Evolutionary conservation across 1,140 invertebrate genomes (phyloP).

Genomic region (Phthorimaea operculella): DNA sequence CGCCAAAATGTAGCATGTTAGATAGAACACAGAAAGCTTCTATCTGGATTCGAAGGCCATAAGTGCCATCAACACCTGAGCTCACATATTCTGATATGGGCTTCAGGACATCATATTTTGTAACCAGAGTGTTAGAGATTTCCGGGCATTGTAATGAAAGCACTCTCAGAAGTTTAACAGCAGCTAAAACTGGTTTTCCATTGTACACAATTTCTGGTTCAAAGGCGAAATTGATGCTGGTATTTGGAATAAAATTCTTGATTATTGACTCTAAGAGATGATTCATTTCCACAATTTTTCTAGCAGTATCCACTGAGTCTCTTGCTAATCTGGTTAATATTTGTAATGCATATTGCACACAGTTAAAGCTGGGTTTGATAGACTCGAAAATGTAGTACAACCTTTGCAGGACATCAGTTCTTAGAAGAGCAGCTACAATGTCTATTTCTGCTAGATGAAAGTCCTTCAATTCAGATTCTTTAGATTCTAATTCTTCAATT

Average conservation of each 20-base stretch:
- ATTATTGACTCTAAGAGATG: conserved; percentile 70
- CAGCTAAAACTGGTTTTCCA: conserved; percentile 59
- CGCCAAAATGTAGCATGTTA: conserved; percentile 54
- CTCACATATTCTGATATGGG: conserved; percentile 62
- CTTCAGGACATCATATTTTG: conserved; percentile 62
- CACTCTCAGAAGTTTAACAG: conserved; percentile 67
- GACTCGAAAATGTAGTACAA: conserved; percentile 78
- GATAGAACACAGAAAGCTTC: conserved; percentile 68
- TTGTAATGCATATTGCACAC: conserved; percentile 75
- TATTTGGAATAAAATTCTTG: conserved; percentile 70
- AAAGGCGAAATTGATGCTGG: conserved; percentile 43
- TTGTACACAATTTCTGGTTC: conserved; percentile 44
- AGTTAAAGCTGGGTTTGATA: conserved; percentile 73
- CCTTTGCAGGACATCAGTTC: conserved; percentile 81
- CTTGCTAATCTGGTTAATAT: conserved; percentile 76
- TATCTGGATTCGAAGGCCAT: conserved; percentile 69
- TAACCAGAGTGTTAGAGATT: conserved; percentile 41
- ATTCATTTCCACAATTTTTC: conserved; percentile 69
- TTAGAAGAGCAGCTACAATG: conserved; percentile 76
- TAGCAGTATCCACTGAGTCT: conserved; percentile 72
- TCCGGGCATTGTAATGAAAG: conserved; percentile 57
- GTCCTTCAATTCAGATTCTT: conserved; percentile 80
- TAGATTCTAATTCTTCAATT: conserved; percentile 70
- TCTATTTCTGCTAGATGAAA: conserved; percentile 83
- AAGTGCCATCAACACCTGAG: conserved; percentile 58